phyloP scores from a whole-genome alignment of 2,888 invertebrate species.

The Hybos culiciformis region DNA sequence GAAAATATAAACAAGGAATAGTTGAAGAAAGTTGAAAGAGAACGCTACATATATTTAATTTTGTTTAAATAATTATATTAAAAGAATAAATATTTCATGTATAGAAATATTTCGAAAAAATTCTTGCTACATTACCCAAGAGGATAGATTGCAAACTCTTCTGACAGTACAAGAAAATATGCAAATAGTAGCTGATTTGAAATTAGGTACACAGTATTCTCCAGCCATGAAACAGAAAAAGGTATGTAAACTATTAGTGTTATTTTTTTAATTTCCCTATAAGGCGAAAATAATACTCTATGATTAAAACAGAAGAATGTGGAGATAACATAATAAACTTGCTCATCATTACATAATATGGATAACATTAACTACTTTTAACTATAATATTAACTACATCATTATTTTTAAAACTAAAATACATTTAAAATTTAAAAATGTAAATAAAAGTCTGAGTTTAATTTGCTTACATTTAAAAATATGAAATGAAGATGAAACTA shows the following conservation, averaged over 20 bases:
- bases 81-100: constrained; percentile 18
- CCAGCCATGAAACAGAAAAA: constrained; percentile 57
- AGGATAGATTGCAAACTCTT: constrained; percentile 70
- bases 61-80: not conserved
- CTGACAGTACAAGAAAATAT: constrained; percentile 84
- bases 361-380: not conserved
- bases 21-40: not conserved
- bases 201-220: constrained; percentile 56
- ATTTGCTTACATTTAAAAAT: no score
- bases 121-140: constrained; percentile 90
- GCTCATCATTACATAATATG: not conserved
- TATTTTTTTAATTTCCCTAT: constrained; percentile 16
- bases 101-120: constrained; percentile 52
- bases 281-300: no score
- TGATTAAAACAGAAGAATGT: not conserved
- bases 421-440: no score
- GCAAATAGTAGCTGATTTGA: constrained; percentile 80
- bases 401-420: no score
- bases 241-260: constrained; percentile 44
- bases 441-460: no score
- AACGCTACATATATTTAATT: not conserved
- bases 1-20: no score
- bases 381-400: no score
- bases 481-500: no score
- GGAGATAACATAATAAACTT: not conserved